Conservation (phyloP, 2,797 vertebrate species). For the Sitta carolinensis region DNA sequence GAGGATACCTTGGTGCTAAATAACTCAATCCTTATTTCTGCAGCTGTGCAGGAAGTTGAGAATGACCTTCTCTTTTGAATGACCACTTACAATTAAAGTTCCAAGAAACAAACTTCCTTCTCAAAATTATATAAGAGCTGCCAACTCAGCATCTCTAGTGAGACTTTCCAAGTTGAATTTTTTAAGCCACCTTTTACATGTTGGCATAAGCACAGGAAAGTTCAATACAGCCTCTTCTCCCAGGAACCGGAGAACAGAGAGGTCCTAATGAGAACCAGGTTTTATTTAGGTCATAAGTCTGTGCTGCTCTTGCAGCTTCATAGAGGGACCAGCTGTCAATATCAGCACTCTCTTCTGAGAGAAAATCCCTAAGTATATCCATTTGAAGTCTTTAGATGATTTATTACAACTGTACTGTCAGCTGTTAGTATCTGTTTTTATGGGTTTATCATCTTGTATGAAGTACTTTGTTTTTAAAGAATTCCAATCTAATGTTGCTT, state of each 20-base stretch:
- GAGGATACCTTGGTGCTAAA: not conserved
- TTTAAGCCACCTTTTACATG: not conserved
- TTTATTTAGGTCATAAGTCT: not conserved
- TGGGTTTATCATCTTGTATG: not conserved
- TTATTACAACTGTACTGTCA: not conserved
- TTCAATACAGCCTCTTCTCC: not conserved
- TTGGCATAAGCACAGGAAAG: not conserved
- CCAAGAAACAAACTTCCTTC: not conserved
- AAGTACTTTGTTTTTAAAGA: not conserved
- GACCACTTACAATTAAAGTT: not conserved
- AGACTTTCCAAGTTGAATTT: not conserved
- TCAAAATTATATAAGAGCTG: not conserved
- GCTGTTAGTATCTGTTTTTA: not conserved
- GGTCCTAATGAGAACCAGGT: not conserved
- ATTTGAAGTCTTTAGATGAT: not conserved
- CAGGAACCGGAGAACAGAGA: not conserved
- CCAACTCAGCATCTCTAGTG: not conserved
- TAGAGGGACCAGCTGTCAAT: not conserved
- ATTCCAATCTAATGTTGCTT: not conserved
- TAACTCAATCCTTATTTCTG: not conserved
- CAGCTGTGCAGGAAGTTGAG: not conserved
- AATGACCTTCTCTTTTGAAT: not conserved
- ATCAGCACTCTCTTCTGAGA: not conserved
- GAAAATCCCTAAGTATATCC: not conserved
- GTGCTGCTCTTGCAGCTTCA: not conserved